phyloP scores from a whole-genome alignment of 2,888 invertebrate species.

The Prenolepis imparis region DNA sequence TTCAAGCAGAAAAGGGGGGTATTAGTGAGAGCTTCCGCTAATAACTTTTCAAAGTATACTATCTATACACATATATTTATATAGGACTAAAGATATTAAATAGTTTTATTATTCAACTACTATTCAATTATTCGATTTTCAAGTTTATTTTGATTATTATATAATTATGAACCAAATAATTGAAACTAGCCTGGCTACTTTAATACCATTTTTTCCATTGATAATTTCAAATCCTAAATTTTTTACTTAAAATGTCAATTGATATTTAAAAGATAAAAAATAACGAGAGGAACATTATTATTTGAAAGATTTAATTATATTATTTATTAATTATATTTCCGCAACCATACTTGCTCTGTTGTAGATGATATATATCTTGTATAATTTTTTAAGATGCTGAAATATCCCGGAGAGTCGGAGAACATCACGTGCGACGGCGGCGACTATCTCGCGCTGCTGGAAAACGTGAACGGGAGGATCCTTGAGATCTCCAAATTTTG shows the following conservation, averaged over 20 bases:
- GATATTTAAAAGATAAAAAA: neutral
- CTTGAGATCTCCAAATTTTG: slow-evolving; percentile 80
- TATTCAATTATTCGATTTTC: neutral
- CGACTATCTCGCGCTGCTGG: slow-evolving; percentile 79
- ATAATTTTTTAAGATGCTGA: slow-evolving; percentile 49
- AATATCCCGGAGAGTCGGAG: slow-evolving; percentile 63
- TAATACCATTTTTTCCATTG: neutral
- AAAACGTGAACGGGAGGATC: slow-evolving; percentile 79
- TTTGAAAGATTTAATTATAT: neutral
- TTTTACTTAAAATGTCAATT: neutral
- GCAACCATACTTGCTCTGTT: neutral
- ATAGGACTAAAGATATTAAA: neutral
- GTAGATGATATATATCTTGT: neutral
- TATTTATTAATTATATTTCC: slow-evolving; percentile 1
- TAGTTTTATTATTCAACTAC: neutral
- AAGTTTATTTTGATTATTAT: slow-evolving; percentile 1
- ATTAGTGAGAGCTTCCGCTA: neutral
- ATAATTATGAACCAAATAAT: neutral
- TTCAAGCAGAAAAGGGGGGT: neutral
- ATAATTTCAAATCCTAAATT: neutral
- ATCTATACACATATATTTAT: neutral
- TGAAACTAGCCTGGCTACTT: neutral
- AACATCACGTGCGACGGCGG: slow-evolving; percentile 76
- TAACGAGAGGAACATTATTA: neutral
- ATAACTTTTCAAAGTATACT: neutral